These are phyloP conservation scores for Tinea trinotella DNA, from an alignment of 2,888 invertebrate species.

Conservation along the genomic window DNA sequence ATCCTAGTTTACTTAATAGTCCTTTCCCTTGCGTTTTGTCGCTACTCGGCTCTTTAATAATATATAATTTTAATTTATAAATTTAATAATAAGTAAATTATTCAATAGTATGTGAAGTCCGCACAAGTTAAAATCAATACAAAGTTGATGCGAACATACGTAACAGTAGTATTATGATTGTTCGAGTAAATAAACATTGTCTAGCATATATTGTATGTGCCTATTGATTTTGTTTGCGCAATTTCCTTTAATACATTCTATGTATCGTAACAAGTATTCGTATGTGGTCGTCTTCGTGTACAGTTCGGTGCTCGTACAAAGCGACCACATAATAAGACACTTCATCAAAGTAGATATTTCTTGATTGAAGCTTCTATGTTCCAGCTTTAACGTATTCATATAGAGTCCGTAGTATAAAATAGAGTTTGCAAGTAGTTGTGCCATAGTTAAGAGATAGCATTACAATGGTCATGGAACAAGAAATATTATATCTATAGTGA, in stretches of 20 bases:
- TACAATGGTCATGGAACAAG: no score
- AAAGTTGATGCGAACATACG: no score
- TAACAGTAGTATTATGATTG: no score
- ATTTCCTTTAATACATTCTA: background rate
- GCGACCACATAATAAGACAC: slow-evolving; percentile 15
- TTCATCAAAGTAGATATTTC: slow-evolving; percentile 15
- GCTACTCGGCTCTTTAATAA: background rate
- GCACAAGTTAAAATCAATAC: no score
- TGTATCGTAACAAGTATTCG: background rate
- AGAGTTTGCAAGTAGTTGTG: no score
- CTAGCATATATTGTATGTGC: background rate
- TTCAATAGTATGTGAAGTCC: no score
- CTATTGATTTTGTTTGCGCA: background rate
- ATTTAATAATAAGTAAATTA: background rate
- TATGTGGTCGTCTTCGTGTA: background rate
- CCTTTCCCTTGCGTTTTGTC: background rate
- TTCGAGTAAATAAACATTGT: no score
- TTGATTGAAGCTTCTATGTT: slow-evolving; percentile 13
- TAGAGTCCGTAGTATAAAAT: no score
- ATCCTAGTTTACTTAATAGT: slow-evolving; percentile 20
- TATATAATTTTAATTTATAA: background rate
- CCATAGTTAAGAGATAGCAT: no score
- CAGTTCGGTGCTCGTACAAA: slow-evolving; percentile 10
- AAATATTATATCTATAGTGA: no score
- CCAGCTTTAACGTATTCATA: no score